Evolutionary conservation across 2,888 invertebrate species (phyloP), one percentile per base, ranked within the genome.

Genomic region (Adineta ricciae): DNA sequence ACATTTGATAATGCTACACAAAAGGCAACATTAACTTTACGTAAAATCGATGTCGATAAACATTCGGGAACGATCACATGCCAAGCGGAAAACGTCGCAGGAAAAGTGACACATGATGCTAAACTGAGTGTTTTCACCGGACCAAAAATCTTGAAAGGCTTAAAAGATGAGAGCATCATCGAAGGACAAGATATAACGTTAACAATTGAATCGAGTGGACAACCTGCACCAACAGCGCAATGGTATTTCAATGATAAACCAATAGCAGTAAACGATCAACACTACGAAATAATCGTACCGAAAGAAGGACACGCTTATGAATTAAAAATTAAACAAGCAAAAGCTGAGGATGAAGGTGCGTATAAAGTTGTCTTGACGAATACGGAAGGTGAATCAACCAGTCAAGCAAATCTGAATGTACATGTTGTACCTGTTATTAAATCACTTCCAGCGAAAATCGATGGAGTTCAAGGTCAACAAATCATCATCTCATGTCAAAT

Each of bases 181-280:
- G 90, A 90, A 87, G 90, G 89, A 41, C 87, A 88, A 41, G 41
- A 46, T 27, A 11, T 78, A 27, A 83, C 73, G 32, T 38, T 94
- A 94, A 88, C 93, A 94, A 87, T 89, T 85, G 89, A 90, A 91
- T 27, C 92, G 93, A n/a, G 94, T 94, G 0, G 91, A 92, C 49
- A 94, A 94, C 88, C 91, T 93, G 0, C 93, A 93, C 87, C 92
- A 93, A 88, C 90, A 94, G 82, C 91, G 92, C 88, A 92, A 93
- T 84, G 92, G 92, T 73, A 91, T 91, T 64, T 93, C 93, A 9
- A 92, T 92, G 86, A 94, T 94, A 90, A 94, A 94, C 21, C 91
- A 92, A 38, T 85, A 9, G 46, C 38, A 52, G 4, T 41, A 9
- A 19, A 52, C 52, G 84, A 85, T 41, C 78, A 78, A 78, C 78